A percentile compares a stretch with the other conserved stretches of the same genome.
These are phyloP conservation scores for Dicerorhinus sumatrensis DNA, from an alignment of 2,113 vertebrate species.

Conservation along the genomic window DNA sequence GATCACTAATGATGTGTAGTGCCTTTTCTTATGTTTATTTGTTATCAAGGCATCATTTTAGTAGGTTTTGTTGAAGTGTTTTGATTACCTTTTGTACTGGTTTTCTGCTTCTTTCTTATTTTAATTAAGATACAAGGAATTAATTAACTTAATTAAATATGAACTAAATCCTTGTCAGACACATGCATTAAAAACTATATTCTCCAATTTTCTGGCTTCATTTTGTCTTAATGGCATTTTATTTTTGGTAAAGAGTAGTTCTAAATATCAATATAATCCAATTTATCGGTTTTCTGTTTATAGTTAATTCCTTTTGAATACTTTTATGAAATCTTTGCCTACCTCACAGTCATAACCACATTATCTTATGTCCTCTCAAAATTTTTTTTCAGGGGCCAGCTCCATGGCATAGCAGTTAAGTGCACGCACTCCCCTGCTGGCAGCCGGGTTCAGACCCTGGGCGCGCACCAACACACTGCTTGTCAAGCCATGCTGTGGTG, in stretches of 20 bases:
- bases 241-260: background rate
- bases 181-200: background rate
- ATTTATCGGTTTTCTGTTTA: background rate
- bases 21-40: background rate
- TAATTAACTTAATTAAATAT: background rate
- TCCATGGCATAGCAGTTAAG: too few species aligned
- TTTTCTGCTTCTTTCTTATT: background rate
- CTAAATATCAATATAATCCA: background rate
- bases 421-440: too few species aligned
- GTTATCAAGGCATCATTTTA: background rate
- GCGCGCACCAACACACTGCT: too few species aligned
- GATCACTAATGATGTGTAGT: background rate
- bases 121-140: background rate
- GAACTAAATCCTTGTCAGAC: background rate
- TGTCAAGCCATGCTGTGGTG: too few species aligned
- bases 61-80: background rate
- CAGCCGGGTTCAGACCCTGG: too few species aligned
- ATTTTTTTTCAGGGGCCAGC: too few species aligned
- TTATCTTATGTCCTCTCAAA: background rate
- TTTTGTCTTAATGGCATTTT: background rate
- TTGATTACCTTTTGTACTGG: background rate
- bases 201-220: background rate
- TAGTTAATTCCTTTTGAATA: background rate
- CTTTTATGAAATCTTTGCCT: background rate
- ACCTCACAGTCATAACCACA: background rate